Percentiles rank a stretch among this genome's conserved stretches.
Conservation (phyloP, 2,797 vertebrate species). For the Sphaeramia orbicularis region DNA sequence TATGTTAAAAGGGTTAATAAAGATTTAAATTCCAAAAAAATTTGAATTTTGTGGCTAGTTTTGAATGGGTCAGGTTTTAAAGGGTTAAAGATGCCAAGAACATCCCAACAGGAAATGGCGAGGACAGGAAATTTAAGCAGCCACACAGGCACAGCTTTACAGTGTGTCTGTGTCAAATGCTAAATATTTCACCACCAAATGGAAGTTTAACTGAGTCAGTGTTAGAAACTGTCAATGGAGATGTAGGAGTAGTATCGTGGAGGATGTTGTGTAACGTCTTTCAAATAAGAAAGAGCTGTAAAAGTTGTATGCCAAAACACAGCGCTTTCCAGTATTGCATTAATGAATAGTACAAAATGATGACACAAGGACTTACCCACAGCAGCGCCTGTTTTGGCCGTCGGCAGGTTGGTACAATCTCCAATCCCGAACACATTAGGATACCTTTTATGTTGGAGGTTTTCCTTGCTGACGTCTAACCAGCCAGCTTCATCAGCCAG, state of each 20-base stretch:
- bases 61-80: too few species aligned
- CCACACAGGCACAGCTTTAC: background rate
- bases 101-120: background rate
- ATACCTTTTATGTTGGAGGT: constrained; percentile 93
- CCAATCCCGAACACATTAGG: constrained; percentile 97
- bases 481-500: constrained; percentile 90
- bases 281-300: background rate
- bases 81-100: background rate
- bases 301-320: background rate
- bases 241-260: background rate
- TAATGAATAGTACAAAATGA: background rate
- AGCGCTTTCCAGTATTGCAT: constrained; percentile 16
- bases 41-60: too few species aligned
- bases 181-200: background rate
- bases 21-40: too few species aligned
- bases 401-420: constrained; percentile 96
- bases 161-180: background rate
- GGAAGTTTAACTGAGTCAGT: background rate
- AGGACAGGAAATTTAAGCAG: background rate
- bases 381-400: constrained; percentile 93
- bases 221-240: background rate
- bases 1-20: too few species aligned
- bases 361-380: constrained; percentile 85
- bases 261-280: constrained; percentile 10
- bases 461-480: constrained; percentile 93